Evolutionary conservation across 2,797 vertebrate species (phyloP).

Genomic region (Coregonus ussuriensis): DNA sequence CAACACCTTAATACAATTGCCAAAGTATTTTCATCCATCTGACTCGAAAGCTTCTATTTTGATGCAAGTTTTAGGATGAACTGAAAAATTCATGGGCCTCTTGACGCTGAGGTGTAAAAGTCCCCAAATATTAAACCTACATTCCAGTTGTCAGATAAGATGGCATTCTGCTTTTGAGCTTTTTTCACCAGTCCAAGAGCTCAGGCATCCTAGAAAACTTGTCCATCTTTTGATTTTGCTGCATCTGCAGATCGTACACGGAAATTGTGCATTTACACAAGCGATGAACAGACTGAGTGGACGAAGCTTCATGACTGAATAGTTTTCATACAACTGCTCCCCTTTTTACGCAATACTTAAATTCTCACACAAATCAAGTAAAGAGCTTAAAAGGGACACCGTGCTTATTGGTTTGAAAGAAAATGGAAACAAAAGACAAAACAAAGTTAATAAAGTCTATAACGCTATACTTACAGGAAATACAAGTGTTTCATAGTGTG

Average conservation of each 20-base stretch:
- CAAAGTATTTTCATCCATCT: slow-evolving; percentile 29
- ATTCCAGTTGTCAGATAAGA: slow-evolving; percentile 82
- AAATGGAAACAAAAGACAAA: slow-evolving; percentile 69
- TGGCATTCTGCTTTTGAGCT: slow-evolving; percentile 61
- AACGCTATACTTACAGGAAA: slow-evolving; percentile 97
- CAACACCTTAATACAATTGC: slow-evolving; percentile 6
- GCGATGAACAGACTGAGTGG: slow-evolving; percentile 55
- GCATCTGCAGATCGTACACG: slow-evolving; percentile 82
- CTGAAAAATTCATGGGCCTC: slow-evolving; percentile 48
- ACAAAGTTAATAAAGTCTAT: slow-evolving; percentile 90
- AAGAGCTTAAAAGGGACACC: slow-evolving; percentile 84
- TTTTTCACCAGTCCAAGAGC: slow-evolving; percentile 51
- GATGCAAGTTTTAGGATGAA: slow-evolving; percentile 40
- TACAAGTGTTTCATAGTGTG: slow-evolving; percentile 89
- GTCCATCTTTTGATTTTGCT: slow-evolving; percentile 69
- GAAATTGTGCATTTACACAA: slow-evolving; percentile 76
- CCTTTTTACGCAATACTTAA: slow-evolving; percentile 80
- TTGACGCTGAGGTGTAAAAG: slow-evolving; percentile 60
- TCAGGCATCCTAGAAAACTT: slow-evolving; percentile 48
- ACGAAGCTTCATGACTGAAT: slow-evolving; percentile 79
- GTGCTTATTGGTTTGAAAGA: slow-evolving; percentile 81
- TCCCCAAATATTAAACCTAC: slow-evolving; percentile 67
- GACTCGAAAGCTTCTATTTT: neutral
- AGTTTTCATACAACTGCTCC: slow-evolving; percentile 76
- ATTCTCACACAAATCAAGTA: slow-evolving; percentile 81